Percentiles rank a stretch among this genome's conserved stretches.
Conservation (phyloP, 2,797 vertebrate species). For the Microctenopoma stevenorrisi region DNA sequence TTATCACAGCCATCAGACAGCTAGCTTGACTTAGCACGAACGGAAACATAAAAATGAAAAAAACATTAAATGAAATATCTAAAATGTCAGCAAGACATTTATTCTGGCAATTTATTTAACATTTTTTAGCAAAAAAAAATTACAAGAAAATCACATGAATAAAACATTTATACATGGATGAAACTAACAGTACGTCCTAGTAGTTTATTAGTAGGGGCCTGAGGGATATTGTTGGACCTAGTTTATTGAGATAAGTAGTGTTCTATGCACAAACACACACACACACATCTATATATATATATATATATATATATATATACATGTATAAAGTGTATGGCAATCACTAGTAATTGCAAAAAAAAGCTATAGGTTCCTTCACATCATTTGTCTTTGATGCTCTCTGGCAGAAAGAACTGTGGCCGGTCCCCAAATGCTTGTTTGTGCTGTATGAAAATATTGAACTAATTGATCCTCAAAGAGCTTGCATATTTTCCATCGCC, state of each 20-base stretch:
- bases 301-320: too few relatives aligned
- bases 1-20: background rate
- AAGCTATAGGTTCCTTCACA: conserved; percentile 20
- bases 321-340: background rate
- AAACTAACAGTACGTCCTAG: background rate
- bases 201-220: background rate
- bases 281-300: too few relatives aligned
- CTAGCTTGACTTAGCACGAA: background rate
- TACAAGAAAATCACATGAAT: too few relatives aligned
- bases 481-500: conserved; percentile 57
- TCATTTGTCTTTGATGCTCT: conserved; percentile 39
- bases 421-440: conserved; percentile 39
- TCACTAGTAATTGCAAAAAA: conserved; percentile 5
- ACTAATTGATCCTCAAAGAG: conserved; percentile 59
- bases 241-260: too few relatives aligned
- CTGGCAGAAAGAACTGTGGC: conserved; percentile 49
- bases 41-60: background rate
- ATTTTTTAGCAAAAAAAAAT: background rate
- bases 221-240: background rate
- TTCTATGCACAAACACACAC: too few relatives aligned
- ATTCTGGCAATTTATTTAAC: background rate
- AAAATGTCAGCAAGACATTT: too few relatives aligned
- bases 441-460: conserved; percentile 50
- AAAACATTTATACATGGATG: too few relatives aligned
- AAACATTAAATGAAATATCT: too few relatives aligned